Evolutionary conservation across 1,140 invertebrate genomes (phyloP).

Genomic region (Amyelois transitella): DNA sequence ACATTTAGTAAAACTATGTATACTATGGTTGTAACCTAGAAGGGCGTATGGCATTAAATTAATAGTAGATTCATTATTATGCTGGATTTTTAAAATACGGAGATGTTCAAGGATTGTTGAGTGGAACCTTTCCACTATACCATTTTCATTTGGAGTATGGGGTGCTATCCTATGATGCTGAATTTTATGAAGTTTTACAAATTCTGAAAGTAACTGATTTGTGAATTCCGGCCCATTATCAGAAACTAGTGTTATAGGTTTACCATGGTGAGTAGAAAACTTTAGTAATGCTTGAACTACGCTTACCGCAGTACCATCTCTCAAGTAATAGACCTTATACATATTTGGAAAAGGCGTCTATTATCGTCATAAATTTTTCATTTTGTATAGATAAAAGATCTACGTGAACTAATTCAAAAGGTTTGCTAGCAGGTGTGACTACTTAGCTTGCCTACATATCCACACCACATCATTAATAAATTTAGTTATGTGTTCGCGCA

Average conservation of each 20-base stretch:
- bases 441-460: conserved; percentile 17
- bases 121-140: too few species aligned
- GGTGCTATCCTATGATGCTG: too few species aligned
- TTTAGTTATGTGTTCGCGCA: conserved; percentile 14
- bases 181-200: conserved; percentile 17
- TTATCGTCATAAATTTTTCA: conserved; percentile 11
- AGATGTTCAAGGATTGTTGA: too few species aligned
- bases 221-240: conserved; percentile 17
- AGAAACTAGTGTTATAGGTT: conserved; percentile 12
- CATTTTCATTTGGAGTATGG: too few species aligned
- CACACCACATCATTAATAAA: conserved; percentile 14
- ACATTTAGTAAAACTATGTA: too few species aligned
- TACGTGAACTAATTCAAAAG: conserved; percentile 13
- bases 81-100: too few species aligned
- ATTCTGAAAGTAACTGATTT: conserved; percentile 20
- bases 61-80: too few species aligned
- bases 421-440: conserved; percentile 16
- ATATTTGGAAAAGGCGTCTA: conserved; percentile 18
- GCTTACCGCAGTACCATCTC: conserved; percentile 9
- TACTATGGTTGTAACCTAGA: too few species aligned
- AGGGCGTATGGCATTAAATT: too few species aligned
- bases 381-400: conserved; percentile 7
- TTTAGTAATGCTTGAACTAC: conserved; percentile 10
- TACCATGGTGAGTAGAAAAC: conserved; percentile 12
- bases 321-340: conserved; percentile 15